Base-by-base conservation (phyloP, 2,113 vertebrate species). In the Ammospiza nelsoni region DNA sequence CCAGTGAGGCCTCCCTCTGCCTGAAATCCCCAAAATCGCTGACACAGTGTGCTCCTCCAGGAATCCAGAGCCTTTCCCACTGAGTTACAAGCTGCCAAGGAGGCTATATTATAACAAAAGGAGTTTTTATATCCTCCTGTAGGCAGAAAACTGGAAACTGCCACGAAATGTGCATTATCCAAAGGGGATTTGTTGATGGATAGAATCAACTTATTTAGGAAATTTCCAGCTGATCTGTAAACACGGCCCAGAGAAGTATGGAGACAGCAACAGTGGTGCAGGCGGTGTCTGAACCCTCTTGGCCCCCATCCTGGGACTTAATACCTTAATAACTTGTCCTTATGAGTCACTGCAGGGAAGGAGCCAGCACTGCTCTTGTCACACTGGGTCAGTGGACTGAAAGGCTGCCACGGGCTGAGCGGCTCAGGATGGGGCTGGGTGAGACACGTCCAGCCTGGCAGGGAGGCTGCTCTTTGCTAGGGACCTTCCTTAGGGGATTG, bases 41-140 rank as follows among this genome's bases (percentile, higher is more conserved):
- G 92, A 94, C 94, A 96, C 94, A 95, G 80, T 90, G 84, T 0
- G 37, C 94, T 96, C 89, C 96, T 96, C 93, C 93, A 96, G 90
- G 93, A 97, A 97, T 96, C 88, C 90, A 89, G 83, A 92, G 92
- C 67, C 90, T 94, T 86, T 90, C 95, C 84, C 93, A 95, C 88
- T 74, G 73, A 91, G 43, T 89, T 95, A 90, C 74, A 95, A 94
- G 94, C 87, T 90, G 82, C 87, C 91, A 94, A 95, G 69, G 77
- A 96, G 95, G 69, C 81, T 90, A 66, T 81, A 78, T 87, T 94
- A 88, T 49, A 85, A 94, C 93, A 92, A 95, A 95, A 94, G 86
- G 76, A 89, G 93, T 68, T 96, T 96, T 95, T 94, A 77, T 92
- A 82, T 95, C 83, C 92, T 96, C 66, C 92, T 92, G 83, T 92